Evolutionary conservation across 2,797 vertebrate genomes (phyloP).

Genomic region (Peromyscus attwateri): DNA sequence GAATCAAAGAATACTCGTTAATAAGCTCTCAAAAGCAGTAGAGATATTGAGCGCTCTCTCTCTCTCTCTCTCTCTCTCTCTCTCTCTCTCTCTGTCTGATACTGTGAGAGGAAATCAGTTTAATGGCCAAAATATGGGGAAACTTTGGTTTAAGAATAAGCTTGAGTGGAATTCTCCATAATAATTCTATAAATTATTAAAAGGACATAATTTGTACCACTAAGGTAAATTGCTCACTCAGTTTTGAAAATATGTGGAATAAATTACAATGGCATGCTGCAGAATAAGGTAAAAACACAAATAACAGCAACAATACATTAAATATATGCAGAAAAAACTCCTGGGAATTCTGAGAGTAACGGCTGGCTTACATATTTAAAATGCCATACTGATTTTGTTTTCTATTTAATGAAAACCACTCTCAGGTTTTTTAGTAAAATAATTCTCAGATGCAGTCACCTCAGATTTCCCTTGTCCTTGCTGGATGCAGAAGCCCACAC

Average conservation of each 20-base stretch:
- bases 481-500: background rate
- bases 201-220: background rate
- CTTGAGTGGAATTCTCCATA: background rate
- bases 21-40: background rate
- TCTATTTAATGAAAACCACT: background rate
- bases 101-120: background rate
- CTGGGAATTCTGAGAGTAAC: background rate
- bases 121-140: background rate
- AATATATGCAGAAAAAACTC: background rate
- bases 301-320: background rate
- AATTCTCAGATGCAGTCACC: background rate
- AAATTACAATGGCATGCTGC: background rate
- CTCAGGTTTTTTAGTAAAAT: background rate
- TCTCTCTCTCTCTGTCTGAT: background rate
- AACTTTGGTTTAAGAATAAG: background rate
- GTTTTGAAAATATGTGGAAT: background rate
- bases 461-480: background rate
- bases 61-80: background rate
- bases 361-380: background rate
- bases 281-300: conserved; percentile 21
- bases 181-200: background rate
- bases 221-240: background rate
- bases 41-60: rapidly evolving
- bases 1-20: conserved; percentile 17
- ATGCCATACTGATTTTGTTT: background rate